Evolutionary conservation across 2,797 vertebrate species (phyloP), one percentile per base, ranked within the genome.

Genomic region (Acipenser transmontanus): DNA sequence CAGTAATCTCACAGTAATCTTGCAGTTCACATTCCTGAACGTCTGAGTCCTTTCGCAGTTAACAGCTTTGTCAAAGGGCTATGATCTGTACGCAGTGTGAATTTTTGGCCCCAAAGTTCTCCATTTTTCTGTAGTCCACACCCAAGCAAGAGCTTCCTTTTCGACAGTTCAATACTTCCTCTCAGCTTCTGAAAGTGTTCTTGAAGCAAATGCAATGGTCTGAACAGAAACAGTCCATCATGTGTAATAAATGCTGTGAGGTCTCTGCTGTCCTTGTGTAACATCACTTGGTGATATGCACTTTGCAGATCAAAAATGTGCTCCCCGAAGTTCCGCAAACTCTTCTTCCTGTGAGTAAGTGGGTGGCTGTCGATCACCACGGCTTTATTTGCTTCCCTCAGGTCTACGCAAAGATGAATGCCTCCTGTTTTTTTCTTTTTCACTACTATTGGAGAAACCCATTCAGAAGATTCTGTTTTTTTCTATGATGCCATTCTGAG

Each of bases 211-310:
- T 34, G 20, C 20, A 34, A 2, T 1, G 1, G 48, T 51, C 63
- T 71, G 69, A 71, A 71, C 48, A 62, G 50, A 59, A 68, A 63
- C 47, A 73, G 61, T 47, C 63, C 61, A 64, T 70, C 63, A 66
- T 69, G 64, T 47, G 51, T 71, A 63, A 69, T 70, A 59, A 70
- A 65, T 61, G 59, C 59, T 8, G 60, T 70, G 8, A 50, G 10
- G 34, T 13, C 4, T 9, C 63, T 34, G 20, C 20, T 34, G 20
- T 34, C 20, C 20, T 34, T 34, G 20, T 34, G 20, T 34, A 34
- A 34, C 20, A 34, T 2, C 20, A 34, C 20, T 34, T 34, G 20
- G 20, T 34, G 20, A 34, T 34, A 2, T 34, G 20, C 20, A 2
- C 20, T 34, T 34, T 1, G 20, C 2, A 34, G 20, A 34, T 34